Evolutionary conservation across 2,888 invertebrate genomes (phyloP).

Genomic region (Serrognathus titanus): DNA sequence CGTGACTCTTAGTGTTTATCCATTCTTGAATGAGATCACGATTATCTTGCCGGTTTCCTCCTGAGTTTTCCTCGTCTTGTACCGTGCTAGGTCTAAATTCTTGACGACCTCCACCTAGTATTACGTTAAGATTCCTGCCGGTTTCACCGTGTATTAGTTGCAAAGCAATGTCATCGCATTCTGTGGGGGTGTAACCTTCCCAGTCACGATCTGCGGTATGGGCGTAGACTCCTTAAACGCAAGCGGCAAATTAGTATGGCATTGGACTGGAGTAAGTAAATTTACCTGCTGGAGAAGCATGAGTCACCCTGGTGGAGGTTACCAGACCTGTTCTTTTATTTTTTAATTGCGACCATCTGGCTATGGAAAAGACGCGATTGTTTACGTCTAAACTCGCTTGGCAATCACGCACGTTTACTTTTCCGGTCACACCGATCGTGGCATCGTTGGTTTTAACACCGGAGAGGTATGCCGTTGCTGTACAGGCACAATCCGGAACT

Average conservation of each 20-base stretch:
- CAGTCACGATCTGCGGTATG: conserved; percentile 69
- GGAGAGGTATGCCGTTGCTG: conserved; percentile 70
- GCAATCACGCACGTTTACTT: conserved; percentile 59
- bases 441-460: conserved; percentile 74
- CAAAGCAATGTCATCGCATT: conserved; percentile 70
- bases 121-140: conserved; percentile 67
- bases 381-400: conserved; percentile 50
- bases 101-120: conserved; percentile 72
- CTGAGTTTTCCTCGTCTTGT: conserved; percentile 50
- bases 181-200: conserved; percentile 63
- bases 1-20: conserved; percentile 53
- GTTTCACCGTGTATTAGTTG: conserved; percentile 68
- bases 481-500: conserved; percentile 76
- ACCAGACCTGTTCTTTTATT: conserved; percentile 64
- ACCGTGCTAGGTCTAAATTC: conserved; percentile 60
- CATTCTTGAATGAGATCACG: conserved; percentile 66
- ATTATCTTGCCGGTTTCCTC: conserved; percentile 60
- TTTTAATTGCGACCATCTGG: conserved; percentile 65
- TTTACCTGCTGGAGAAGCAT: conserved; percentile 68
- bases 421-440: conserved; percentile 67
- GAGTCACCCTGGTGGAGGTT: conserved; percentile 72
- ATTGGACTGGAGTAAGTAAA: conserved; percentile 29
- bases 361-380: conserved; percentile 61
- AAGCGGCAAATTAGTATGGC: background rate
- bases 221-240: conserved; percentile 59